phyloP scores from a whole-genome alignment of 2,888 invertebrate species.

The Drosophila niveifrons region DNA sequence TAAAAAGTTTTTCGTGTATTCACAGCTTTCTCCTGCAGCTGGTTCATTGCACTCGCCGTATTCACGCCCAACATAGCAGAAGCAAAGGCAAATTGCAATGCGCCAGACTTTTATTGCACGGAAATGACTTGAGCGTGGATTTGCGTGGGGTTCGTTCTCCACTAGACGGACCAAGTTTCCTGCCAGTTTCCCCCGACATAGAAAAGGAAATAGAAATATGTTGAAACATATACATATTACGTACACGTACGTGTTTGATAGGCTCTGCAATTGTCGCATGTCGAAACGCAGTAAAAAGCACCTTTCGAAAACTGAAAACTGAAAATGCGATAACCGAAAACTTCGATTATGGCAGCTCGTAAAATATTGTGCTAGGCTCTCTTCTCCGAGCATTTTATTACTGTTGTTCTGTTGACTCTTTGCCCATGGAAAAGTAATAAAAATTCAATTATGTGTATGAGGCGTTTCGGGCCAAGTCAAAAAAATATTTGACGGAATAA shows the following conservation, averaged over 20 bases:
- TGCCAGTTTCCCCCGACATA: slow-evolving; percentile 23
- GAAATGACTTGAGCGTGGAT: slow-evolving; percentile 62
- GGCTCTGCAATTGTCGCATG: slow-evolving; percentile 67
- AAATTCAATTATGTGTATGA: slow-evolving; percentile 69
- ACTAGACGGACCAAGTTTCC: slow-evolving; percentile 45
- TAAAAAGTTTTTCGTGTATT: slow-evolving; percentile 55
- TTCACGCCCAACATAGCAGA: slow-evolving; percentile 26
- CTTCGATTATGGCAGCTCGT: slow-evolving; percentile 72
- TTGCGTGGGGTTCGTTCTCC: slow-evolving; percentile 23
- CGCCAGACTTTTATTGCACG: slow-evolving; percentile 71
- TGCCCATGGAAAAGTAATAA: slow-evolving; percentile 50
- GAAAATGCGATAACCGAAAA: slow-evolving; percentile 53
- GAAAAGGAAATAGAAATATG: slow-evolving; percentile 34
- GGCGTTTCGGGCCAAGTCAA: slow-evolving; percentile 27
- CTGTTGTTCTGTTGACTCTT: slow-evolving; percentile 41
- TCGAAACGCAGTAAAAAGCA: slow-evolving; percentile 59
- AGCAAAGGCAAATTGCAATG: slow-evolving; percentile 62
- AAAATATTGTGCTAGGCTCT: slow-evolving; percentile 59
- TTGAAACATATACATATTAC: not conserved
- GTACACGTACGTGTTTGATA: slow-evolving; percentile 19
- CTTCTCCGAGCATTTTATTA: slow-evolving; percentile 51
- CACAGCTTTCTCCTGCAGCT: slow-evolving; percentile 10
- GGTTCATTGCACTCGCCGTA: slow-evolving; percentile 68
- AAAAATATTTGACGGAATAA: not conserved
- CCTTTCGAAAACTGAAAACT: slow-evolving; percentile 19